Evolutionary conservation across 2,797 vertebrate genomes (phyloP).

Genomic region (Meda fulgida): DNA sequence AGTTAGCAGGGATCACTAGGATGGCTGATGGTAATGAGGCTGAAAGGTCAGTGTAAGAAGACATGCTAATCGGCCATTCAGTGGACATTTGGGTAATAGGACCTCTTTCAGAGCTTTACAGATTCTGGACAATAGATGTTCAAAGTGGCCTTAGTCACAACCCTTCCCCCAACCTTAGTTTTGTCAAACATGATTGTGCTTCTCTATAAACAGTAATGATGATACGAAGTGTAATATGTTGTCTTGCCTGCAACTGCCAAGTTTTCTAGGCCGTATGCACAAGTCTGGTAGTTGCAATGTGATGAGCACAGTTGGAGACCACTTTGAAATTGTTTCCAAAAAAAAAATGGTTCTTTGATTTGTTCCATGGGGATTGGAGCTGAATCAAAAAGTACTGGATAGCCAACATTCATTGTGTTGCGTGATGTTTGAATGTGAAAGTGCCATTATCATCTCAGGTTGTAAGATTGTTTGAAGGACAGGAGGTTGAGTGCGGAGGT

Average conservation of each 20-base stretch:
- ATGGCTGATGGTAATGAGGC: constrained; percentile 48
- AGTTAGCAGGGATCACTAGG: constrained; percentile 41
- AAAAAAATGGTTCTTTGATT: background rate
- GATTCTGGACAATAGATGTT: constrained; percentile 51
- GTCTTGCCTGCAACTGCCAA: background rate
- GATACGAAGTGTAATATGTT: constrained; percentile 10
- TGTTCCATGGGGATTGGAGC: background rate
- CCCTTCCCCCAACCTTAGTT: constrained; percentile 48
- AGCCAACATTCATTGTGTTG: background rate
- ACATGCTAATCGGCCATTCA: constrained; percentile 57
- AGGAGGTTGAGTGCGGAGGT: constrained; percentile 13
- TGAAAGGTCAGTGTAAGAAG: constrained; percentile 58
- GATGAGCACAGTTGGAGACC: background rate
- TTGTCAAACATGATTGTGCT: constrained; percentile 8
- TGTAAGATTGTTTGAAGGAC: constrained; percentile 5
- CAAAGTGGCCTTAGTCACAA: constrained; percentile 45
- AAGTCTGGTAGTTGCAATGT: background rate
- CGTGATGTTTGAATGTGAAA: background rate
- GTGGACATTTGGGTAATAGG: constrained; percentile 33
- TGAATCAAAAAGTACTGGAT: background rate
- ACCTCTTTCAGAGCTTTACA: constrained; percentile 50
- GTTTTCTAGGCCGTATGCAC: background rate
- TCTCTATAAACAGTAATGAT: background rate
- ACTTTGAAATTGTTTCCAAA: background rate
- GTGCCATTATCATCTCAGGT: background rate